Base-by-base conservation (phyloP, 2,888 invertebrate genomes). In the Odiellus spinosus region DNA sequence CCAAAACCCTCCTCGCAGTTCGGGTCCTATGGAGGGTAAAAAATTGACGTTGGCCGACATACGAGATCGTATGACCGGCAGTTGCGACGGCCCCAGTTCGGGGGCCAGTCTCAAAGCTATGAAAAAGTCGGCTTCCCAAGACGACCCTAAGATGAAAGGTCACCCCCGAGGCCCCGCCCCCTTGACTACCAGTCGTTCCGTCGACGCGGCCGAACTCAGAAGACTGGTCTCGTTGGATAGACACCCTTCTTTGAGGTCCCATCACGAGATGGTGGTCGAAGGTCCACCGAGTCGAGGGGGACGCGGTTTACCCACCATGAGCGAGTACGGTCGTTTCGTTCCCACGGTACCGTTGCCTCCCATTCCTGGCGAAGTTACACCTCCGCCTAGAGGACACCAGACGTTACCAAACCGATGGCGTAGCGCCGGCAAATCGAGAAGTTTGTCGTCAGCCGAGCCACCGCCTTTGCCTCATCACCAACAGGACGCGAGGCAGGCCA, bases 31-130 rank as follows among this genome's bases (percentile, higher is more conserved):
- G 10, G 47, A 52, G 26, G 52, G 47, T n/a, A 52, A 52, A 40
- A 52, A 52, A 42, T 49, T 49, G 14, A 45, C 49, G 10, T 43
- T 47, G 34, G 43, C 49, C n/a, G 47, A 49, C 17, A 47, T 52
- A 5, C 45, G 47, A 5, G 50, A 48, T 18, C 42, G 19, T 2
- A 17, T 36, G 36, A 17, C 36, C 5, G 17, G 36, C 12, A 36
- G 36, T 17, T 36, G 36, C 36, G 17, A n/a, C 36, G 36, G 17
- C 4, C n/a, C 18, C 11, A 19, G 18, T 17, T n/a, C 18, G 2
- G 8, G 15, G 10, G 12, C 15, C 18, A 18, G 38, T n/a, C 15
- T 15, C 2, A 38, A 38, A 17, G 38, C 17, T 2, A 19, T 44
- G 18, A 44, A 38, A 19, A 44, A 36, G 17, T 44, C 44, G 1